These are phyloP conservation scores for Zelleria hepariella DNA, from an alignment of 2,888 invertebrate genomes.

Conservation along the genomic window DNA sequence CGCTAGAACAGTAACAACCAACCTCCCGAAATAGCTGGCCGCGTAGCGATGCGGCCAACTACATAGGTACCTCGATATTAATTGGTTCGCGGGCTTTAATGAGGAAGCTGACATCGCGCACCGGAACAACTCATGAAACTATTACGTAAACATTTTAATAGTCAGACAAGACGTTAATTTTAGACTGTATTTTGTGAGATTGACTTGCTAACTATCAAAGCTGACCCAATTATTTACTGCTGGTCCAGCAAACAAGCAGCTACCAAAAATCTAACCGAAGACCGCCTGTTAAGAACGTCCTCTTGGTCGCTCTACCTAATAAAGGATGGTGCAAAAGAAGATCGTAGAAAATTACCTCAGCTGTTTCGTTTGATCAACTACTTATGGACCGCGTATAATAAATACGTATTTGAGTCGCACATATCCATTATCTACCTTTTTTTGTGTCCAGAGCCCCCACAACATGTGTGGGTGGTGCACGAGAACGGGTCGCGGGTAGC, in stretches of 20 bases:
- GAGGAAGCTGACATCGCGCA: constrained; percentile 58
- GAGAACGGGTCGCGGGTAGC: constrained; percentile 83
- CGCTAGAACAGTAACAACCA: constrained; percentile 22
- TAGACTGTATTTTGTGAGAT: too few relatives aligned
- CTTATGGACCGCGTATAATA: too few relatives aligned
- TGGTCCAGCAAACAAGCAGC: too few relatives aligned
- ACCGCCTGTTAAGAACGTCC: too few relatives aligned
- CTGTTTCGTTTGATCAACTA: too few relatives aligned
- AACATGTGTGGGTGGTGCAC: constrained; percentile 83
- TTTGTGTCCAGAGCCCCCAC: constrained; percentile 79
- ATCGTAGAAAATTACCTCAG: too few relatives aligned
- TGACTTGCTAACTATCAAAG: background rate
- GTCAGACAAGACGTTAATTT: too few relatives aligned
- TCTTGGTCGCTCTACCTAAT: too few relatives aligned
- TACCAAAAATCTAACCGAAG: too few relatives aligned
- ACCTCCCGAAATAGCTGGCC: constrained; percentile 41
- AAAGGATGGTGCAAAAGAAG: too few relatives aligned
- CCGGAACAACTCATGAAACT: constrained; percentile 66
- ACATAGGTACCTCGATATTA: constrained; percentile 26
- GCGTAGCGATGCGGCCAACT: constrained; percentile 6
- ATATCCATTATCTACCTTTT: background rate
- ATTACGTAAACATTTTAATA: constrained; percentile 49
- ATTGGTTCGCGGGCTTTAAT: constrained; percentile 60
- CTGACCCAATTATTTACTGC: background rate
- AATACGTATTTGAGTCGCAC: too few relatives aligned